Percentiles rank a stretch among this genome's conserved stretches.
Conservation (phyloP, 2,888 invertebrate species). For the Apamea crenata region DNA sequence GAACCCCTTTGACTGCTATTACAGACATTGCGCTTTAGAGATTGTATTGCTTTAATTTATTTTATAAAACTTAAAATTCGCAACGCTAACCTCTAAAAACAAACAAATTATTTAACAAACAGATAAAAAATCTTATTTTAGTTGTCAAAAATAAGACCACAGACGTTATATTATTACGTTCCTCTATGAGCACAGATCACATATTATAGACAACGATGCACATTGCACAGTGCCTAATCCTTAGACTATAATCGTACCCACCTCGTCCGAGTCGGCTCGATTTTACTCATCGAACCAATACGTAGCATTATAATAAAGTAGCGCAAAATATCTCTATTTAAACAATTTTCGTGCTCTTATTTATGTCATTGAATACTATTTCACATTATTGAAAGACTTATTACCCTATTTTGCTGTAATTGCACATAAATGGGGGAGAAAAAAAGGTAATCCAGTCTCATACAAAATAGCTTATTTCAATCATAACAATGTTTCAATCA, state of each 20-base stretch:
- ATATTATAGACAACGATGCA: background rate
- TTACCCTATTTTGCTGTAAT: too few relatives aligned
- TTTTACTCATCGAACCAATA: background rate
- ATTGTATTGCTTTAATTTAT: background rate
- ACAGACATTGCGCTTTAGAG: slow-evolving; percentile 67
- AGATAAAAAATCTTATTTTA: background rate
- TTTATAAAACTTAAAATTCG: background rate
- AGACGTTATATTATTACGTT: too few relatives aligned
- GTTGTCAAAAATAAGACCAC: background rate
- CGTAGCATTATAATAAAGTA: too few relatives aligned
- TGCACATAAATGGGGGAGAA: too few relatives aligned
- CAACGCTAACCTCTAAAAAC: slow-evolving; percentile 34
- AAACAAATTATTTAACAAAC: background rate
- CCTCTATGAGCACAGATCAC: background rate
- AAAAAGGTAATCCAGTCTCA: too few relatives aligned
- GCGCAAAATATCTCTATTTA: too few relatives aligned
- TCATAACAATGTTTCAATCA: too few relatives aligned
- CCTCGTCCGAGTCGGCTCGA: background rate
- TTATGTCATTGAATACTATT: too few relatives aligned
- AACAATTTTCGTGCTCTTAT: too few relatives aligned
- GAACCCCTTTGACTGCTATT: slow-evolving; percentile 67
- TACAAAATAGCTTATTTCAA: too few relatives aligned
- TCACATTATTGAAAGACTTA: too few relatives aligned
- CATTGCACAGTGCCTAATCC: background rate
- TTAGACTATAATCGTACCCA: too few relatives aligned